Evolutionary conservation across 2,797 vertebrate genomes (phyloP), one percentile per base, ranked within the genome.

Genomic region (Protosalanx chinensis): DNA sequence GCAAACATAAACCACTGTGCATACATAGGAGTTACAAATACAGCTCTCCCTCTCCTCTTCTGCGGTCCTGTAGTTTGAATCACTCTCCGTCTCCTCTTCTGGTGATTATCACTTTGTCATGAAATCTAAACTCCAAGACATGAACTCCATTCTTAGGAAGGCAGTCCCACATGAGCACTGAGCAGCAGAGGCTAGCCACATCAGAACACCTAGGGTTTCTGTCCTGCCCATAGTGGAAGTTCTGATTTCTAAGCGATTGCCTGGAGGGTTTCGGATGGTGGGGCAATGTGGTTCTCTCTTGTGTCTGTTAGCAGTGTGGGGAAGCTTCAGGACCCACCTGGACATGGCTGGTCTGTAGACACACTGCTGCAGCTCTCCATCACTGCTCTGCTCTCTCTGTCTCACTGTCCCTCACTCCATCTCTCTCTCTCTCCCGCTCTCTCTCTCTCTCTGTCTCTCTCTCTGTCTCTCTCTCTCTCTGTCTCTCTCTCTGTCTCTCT

Each of bases 81-180:
- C 94, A 94, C 96, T 93, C 91, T 96, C 95, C 93, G 95, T 95
- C 93, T 94, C 94, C 88, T 96, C 95, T 93, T 93, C 95, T 79
- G 95, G 96, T 93, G 95, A 95, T 96, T 96, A 96, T 96, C 95
- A 96, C 92, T 96, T 94, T 96, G 93, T 97, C 93, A 95, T 96
- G 96, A 96, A 97, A 96, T 94, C 95, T 97, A 97, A 97, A 92
- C 95, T 96, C 91, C 94, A 96, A 95, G 95, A 97, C 94, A 94
- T 95, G 95, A 97, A 92, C 94, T 94, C 94, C 96, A 95, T 95
- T 94, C 95, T 95, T 96, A 97, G 95, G 95, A 98, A 97, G 96
- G 96, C 97, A 97, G 95, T 94, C 92, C 91, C 91, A 90, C 92
- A 93, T 94, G 93, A 92, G 92, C 88, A 93, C 93, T 90, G 82